These are phyloP conservation scores for Calameuta filiformis DNA, from an alignment of 2,888 invertebrate species.

Conservation along the genomic window DNA sequence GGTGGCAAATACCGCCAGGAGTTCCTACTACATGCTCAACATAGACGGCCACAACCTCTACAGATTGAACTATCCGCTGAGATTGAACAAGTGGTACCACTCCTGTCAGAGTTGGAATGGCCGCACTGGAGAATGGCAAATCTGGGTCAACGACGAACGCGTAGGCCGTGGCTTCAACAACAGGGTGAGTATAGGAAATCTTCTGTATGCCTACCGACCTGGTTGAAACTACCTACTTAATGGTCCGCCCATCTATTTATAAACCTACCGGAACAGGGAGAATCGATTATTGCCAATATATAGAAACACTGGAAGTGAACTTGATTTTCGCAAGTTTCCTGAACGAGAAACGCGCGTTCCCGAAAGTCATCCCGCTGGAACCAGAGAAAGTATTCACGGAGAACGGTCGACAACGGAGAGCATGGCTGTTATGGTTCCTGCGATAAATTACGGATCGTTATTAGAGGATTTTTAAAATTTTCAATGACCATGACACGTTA, in stretches of 20 bases:
- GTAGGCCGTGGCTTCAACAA: slow-evolving; percentile 89
- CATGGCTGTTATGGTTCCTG: neutral
- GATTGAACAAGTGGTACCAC: slow-evolving; percentile 84
- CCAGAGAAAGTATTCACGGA: slow-evolving; percentile 18
- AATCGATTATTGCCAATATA: neutral
- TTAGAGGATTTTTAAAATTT: neutral
- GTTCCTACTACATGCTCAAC: slow-evolving; percentile 85
- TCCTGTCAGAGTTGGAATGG: slow-evolving; percentile 91
- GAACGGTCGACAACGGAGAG: neutral
- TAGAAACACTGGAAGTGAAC: neutral
- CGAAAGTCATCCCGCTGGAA: slow-evolving; percentile 15
- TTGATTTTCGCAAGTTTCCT: neutral
- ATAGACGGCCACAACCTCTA: slow-evolving; percentile 86
- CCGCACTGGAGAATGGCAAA: slow-evolving; percentile 89
- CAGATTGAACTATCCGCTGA: slow-evolving; percentile 77
- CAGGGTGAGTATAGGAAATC: slow-evolving; percentile 72
- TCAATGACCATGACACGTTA: neutral
- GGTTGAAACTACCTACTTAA: neutral
- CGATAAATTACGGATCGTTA: neutral
- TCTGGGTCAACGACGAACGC: slow-evolving; percentile 87
- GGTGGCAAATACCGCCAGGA: slow-evolving; percentile 83
- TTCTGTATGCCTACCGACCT: neutral
- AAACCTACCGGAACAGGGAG: neutral
- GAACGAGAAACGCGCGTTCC: slow-evolving; percentile 1
- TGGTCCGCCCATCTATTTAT: neutral